Base-by-base conservation (phyloP, 2,888 invertebrate species). In the Conus canariensis region DNA sequence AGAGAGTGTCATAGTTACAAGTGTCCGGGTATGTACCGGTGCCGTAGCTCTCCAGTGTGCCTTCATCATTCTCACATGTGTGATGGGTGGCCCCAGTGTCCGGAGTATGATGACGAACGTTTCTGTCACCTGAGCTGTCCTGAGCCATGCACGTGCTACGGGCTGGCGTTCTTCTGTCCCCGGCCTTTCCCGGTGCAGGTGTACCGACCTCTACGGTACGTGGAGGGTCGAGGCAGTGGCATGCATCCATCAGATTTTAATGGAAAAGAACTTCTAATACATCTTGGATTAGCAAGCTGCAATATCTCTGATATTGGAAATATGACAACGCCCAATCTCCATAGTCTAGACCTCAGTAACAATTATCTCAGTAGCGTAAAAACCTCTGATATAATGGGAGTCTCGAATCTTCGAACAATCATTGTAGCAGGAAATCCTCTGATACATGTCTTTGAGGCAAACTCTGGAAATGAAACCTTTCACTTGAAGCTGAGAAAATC, bases 91-190 rank as follows among this genome's bases (percentile, higher is more conserved):
- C 25, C 59, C 8, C 90, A 93, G 19, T 93, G 93, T 90, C 92
- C 90, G 2, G n/a, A 83, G 0, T 83, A 87, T 2, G 94, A 94
- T 64, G 94, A 94, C 88, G 94, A 94, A 87, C 60, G 87, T 14
- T 56, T 90, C 25, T 80, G 85, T 58, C 74, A 89, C 67, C 10
- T 89, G 25, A 85, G 80, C 16, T 91, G 90, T 88, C 91, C 91
- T 19, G 59, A 77, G 3, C 83, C 85, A 30, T 91, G 91, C 74
- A 59, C 87, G n/a, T 90, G 91, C 60, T 74, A 22, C 45, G 89
- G 88, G 22, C 67, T 89, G 90, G 85, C 89, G 25, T 89, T 90
- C 30, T 85, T 85, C n/a, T 91, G 90, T 64, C 70, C 9, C 22
- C 67, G 59, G 10, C 56, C 56, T 16, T 85, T 89, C 85, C 25